Evolutionary conservation across 1,140 invertebrate genomes (phyloP).

Genomic region (Drosophila equinoxialis): DNA sequence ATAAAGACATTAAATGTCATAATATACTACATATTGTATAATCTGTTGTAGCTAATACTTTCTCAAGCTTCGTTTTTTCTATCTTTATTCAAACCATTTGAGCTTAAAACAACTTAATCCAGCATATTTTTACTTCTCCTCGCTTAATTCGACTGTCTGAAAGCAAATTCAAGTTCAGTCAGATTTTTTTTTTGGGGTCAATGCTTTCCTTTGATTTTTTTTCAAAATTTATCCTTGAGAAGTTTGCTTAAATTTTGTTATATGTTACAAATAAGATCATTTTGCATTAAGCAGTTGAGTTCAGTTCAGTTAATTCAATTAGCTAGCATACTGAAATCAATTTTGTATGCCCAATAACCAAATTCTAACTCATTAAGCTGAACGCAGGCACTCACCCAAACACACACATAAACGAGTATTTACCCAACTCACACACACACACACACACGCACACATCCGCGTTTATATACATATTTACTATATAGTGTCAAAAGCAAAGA

Average conservation of each 20-base stretch:
- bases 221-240: neutral
- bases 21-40: too few relatives aligned
- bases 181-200: neutral
- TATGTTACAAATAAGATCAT: neutral
- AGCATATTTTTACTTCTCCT: too few relatives aligned
- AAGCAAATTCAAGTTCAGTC: too few relatives aligned
- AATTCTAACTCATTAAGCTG: constrained; percentile 50
- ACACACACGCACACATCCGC: constrained; percentile 24
- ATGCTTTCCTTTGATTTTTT: neutral
- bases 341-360: constrained; percentile 45
- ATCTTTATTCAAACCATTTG: too few relatives aligned
- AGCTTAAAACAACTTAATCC: too few relatives aligned
- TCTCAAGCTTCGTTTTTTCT: too few relatives aligned
- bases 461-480: neutral
- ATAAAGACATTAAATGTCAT: too few relatives aligned
- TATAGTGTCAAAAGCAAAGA: constrained; percentile 2
- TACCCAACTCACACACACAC: neutral
- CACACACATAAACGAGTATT: neutral
- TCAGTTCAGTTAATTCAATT: constrained; percentile 26
- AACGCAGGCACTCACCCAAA: neutral
- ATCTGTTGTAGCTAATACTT: too few relatives aligned
- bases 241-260: neutral
- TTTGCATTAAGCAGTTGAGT: neutral
- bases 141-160: too few relatives aligned
- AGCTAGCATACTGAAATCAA: constrained; percentile 18